Evolutionary conservation across 2,888 invertebrate species (phyloP), one percentile per base, ranked within the genome.

Genomic region (Mechanitis messenoides): DNA sequence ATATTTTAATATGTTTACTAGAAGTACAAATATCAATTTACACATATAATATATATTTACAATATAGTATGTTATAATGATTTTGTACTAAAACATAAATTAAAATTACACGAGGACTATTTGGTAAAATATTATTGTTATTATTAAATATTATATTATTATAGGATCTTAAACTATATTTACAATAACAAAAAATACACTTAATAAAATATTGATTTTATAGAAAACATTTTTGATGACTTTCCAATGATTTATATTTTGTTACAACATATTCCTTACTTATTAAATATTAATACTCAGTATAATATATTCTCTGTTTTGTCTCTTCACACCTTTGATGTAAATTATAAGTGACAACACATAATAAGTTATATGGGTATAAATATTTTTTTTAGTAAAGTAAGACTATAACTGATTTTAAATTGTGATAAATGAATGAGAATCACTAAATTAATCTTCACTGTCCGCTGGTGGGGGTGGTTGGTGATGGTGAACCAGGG

Each of bases 1-100:
- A 80, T 74, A 81, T 81, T 84, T 83, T 82, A 82, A 83, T 87
- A 84, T 85, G 74, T 87, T 83, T 76, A 81, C 82, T 86, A 83
- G 71, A 77, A 77, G 75, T 84, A 83, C 75, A 80, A 80, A 80
- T 79, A 81, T 80, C 77, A 82, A 83, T 81, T 70, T 84, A 82
- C 83, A 79, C 75, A 74, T 79, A 74, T 75, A 73, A 69, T 70
- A 55, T 68, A 66, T 80, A 31, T 74, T 71, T 78, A 79, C 76
- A 77, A 74, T 76, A 73, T 70, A 58, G 47, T 45, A 38, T 61
- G 12, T 61, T 57, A 58, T 50, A 45, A 62, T 59, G 69, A 59
- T 77, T 77, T 84, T 79, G 77, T 79, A 81, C 78, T 77, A 71
- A 75, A 71, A 71, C 73, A 71, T 59, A 56, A 63, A 4, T 57